Percentiles rank a stretch among this genome's conserved stretches.
Evolutionary conservation across 2,113 vertebrate genomes (phyloP).

Genomic region (Megalops atlanticus): DNA sequence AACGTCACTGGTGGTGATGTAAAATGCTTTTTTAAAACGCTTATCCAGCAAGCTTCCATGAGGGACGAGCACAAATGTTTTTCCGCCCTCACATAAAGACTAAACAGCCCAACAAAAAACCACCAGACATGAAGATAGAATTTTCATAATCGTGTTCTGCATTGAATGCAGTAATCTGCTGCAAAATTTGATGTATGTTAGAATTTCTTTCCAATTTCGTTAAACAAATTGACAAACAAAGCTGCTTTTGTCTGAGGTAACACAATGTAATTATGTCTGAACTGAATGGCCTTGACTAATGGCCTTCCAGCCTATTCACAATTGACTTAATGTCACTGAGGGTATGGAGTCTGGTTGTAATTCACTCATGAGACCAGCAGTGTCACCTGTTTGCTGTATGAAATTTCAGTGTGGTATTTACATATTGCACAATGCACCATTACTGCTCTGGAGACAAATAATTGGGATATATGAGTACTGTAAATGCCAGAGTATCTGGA

Average conservation of each 20-base stretch:
- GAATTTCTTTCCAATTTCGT: background rate
- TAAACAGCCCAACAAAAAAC: too few relatives aligned
- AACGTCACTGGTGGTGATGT: too few relatives aligned
- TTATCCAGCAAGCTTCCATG: too few relatives aligned
- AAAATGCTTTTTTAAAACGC: too few relatives aligned
- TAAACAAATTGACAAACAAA: background rate
- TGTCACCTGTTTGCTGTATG: background rate
- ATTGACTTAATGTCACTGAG: background rate
- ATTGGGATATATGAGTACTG: background rate
- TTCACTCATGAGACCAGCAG: background rate
- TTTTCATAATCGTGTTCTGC: background rate
- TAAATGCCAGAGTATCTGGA: background rate
- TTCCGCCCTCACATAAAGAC: too few relatives aligned
- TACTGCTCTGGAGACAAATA: background rate
- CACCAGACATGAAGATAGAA: too few relatives aligned
- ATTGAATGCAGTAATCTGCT: background rate
- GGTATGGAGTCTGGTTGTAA: background rate
- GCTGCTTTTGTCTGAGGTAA: background rate
- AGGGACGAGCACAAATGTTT: too few relatives aligned
- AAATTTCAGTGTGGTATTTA: background rate
- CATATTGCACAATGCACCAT: background rate
- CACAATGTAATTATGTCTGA: background rate
- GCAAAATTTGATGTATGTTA: background rate
- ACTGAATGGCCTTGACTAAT: background rate
- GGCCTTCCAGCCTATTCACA: background rate